Conservation (phyloP, 1,140 invertebrate genomes). For the Drosophila subobscura region DNA sequence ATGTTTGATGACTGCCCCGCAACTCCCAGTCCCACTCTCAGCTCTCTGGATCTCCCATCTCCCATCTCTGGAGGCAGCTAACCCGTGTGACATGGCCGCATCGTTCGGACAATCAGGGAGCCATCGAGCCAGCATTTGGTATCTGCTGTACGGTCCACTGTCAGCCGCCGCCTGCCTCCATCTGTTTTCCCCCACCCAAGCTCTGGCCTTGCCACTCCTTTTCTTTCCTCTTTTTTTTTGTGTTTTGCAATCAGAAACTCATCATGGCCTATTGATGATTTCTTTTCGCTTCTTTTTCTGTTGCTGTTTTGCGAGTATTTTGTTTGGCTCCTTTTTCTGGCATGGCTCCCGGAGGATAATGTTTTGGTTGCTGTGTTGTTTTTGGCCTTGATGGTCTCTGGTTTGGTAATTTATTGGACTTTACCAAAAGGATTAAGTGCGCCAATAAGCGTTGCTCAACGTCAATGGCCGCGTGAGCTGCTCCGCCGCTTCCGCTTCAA, state of each 20-base stretch:
- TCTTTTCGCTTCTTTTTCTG: slow-evolving; percentile 26
- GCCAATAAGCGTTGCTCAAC: slow-evolving; percentile 80
- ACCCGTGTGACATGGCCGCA: slow-evolving; percentile 47
- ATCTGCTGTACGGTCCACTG: slow-evolving; percentile 12
- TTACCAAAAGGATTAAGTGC: slow-evolving; percentile 80
- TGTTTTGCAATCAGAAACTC: slow-evolving; percentile 79
- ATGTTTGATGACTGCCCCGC: slow-evolving; percentile 75
- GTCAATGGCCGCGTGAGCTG: slow-evolving; percentile 68
- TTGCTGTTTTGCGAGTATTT: not conserved
- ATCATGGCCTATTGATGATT: slow-evolving; percentile 82
- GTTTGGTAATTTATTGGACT: slow-evolving; percentile 77
- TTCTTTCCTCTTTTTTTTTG: slow-evolving; percentile 28
- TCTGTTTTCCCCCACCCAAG: too few species aligned
- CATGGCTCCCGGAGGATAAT: slow-evolving; percentile 19
- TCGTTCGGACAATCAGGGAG: slow-evolving; percentile 46
- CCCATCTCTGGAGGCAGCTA: slow-evolving; percentile 2
- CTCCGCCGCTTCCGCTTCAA: too few species aligned
- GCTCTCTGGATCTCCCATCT: too few species aligned
- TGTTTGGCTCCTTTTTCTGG: slow-evolving; percentile 9
- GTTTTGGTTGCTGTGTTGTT: slow-evolving; percentile 16
- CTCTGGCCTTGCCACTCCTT: not conserved
- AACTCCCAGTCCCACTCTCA: too few species aligned
- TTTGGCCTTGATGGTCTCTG: slow-evolving; percentile 30
- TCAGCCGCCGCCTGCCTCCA: slow-evolving; percentile 16
- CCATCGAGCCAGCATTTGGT: slow-evolving; percentile 16